phyloP scores from a whole-genome alignment of 1,140 invertebrate species.

The Hydropsyche tenuis region DNA sequence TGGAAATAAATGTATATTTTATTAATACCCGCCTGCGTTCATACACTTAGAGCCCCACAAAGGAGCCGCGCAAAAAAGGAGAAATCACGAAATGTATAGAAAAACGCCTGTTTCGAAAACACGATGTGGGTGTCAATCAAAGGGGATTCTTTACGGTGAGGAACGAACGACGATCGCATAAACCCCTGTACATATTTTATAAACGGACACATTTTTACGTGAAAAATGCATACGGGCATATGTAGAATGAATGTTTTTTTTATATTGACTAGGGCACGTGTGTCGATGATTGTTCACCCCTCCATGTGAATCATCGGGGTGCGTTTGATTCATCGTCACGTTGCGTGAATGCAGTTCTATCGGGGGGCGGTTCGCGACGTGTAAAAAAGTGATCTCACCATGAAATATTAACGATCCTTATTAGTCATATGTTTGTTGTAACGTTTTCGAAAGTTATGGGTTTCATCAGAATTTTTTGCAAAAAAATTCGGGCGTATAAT shows the following conservation, averaged over 20 bases:
- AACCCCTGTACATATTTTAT: background rate
- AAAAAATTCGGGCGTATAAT: too few relatives aligned
- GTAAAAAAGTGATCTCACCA: too few relatives aligned
- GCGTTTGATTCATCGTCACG: background rate
- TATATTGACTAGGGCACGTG: background rate
- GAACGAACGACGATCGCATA: background rate
- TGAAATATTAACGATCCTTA: too few relatives aligned
- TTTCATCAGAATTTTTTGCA: too few relatives aligned
- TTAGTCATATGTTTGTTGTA: too few relatives aligned
- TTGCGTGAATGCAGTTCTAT: background rate
- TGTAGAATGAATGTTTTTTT: background rate
- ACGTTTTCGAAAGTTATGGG: too few relatives aligned
- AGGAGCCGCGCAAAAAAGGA: background rate
- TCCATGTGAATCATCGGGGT: background rate
- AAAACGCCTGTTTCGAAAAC: slow-evolving; percentile 10
- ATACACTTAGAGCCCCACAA: background rate
- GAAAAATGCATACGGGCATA: background rate
- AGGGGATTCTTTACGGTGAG: background rate
- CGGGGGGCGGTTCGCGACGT: background rate
- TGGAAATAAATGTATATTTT: slow-evolving; percentile 1
- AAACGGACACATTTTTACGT: background rate
- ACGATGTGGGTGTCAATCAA: slow-evolving; percentile 23
- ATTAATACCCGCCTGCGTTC: slow-evolving; percentile 1
- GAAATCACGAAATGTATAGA: slow-evolving; percentile 17
- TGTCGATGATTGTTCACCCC: background rate